phyloP scores from a whole-genome alignment of 2,113 vertebrate species.

The Sapajus apella region DNA sequence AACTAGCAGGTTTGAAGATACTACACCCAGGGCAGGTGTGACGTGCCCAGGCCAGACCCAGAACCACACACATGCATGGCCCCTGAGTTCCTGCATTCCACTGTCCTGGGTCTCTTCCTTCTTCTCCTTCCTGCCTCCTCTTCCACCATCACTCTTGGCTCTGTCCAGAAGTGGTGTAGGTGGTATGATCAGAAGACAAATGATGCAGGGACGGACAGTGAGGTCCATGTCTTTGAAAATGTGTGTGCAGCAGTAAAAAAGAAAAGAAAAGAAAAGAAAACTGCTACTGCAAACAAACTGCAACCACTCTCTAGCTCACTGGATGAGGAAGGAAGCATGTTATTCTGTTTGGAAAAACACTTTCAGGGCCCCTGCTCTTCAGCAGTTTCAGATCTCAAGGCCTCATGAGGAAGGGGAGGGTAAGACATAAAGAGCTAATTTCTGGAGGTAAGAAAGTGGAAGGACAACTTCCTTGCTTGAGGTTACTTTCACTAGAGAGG shows the following conservation, averaged over 20 bases:
- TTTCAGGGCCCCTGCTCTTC: not conserved
- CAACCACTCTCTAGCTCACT: accelerated
- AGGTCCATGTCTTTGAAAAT: not conserved
- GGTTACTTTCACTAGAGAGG: not conserved
- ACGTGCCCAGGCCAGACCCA: not conserved
- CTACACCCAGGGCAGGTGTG: not conserved
- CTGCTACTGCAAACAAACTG: accelerated
- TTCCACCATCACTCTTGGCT: not conserved
- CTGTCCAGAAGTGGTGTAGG: not conserved
- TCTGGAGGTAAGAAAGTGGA: not conserved
- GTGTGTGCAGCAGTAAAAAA: not conserved
- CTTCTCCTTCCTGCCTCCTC: not conserved
- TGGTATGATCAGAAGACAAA: not conserved
- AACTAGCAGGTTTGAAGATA: too few species aligned
- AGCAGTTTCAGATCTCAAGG: not conserved
- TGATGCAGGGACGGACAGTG: not conserved
- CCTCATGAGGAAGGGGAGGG: not conserved
- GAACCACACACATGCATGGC: accelerated
- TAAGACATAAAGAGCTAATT: not conserved
- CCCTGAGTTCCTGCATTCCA: not conserved
- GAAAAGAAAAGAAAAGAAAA: too few species aligned
- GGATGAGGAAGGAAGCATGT: not conserved
- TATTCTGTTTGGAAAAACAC: not conserved
- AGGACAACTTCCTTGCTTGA: not conserved
- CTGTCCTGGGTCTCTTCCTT: not conserved